phyloP scores from a whole-genome alignment of 2,113 vertebrate genomes.

The Emydocephalus ijimae region DNA sequence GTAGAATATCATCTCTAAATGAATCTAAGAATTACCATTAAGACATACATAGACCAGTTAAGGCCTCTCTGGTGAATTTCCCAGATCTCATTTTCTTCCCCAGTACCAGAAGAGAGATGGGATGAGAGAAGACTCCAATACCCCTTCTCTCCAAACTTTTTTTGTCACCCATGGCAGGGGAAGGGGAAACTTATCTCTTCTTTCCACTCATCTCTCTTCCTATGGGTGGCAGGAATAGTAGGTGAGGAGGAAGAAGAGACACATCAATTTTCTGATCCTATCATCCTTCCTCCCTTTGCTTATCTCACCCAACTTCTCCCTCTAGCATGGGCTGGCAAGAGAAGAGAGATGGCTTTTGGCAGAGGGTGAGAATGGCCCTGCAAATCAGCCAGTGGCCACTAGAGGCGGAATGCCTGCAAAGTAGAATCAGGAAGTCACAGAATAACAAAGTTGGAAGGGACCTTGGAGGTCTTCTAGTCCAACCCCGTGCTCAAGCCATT shows the following conservation, averaged over 20 bases:
- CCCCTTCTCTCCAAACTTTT: too few species aligned
- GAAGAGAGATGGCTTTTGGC: not conserved
- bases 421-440: not conserved
- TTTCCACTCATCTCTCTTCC: too few species aligned
- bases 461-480: too few species aligned
- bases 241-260: too few species aligned
- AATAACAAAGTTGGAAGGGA: too few species aligned
- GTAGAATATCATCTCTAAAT: not conserved
- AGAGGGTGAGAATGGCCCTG: not conserved
- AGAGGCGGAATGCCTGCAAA: not conserved
- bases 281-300: not conserved
- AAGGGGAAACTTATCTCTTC: too few species aligned
- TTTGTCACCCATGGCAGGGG: too few species aligned
- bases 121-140: too few species aligned
- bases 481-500: too few species aligned
- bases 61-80: not conserved
- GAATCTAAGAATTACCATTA: not conserved
- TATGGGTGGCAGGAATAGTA: too few species aligned
- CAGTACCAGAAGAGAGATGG: too few species aligned
- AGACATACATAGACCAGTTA: not conserved
- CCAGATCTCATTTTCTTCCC: not conserved
- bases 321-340: not conserved
- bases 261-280: too few species aligned
- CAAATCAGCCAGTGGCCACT: not conserved
- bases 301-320: not conserved